phyloP scores from a whole-genome alignment of 2,797 vertebrate species.

The Arctocebus calabarensis region DNA sequence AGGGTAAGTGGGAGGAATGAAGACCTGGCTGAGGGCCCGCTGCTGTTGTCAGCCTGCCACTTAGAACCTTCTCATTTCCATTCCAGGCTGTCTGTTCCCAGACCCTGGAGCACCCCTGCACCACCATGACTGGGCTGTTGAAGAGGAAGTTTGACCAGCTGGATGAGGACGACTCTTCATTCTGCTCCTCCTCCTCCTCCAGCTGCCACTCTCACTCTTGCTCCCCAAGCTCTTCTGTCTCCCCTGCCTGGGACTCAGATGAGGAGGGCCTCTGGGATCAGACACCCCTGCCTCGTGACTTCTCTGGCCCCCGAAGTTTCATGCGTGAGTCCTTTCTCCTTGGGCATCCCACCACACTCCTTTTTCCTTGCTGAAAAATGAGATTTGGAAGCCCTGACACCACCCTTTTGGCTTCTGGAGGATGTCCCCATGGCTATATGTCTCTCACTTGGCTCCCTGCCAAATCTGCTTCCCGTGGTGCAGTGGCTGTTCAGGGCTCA shows the following conservation, averaged over 20 bases:
- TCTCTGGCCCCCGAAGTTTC: conserved; percentile 88
- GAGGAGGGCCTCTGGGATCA: conserved; percentile 93
- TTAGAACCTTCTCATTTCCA: neutral
- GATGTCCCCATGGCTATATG: neutral
- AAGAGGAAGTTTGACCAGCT: conserved; percentile 99
- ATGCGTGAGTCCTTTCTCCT: conserved; percentile 91
- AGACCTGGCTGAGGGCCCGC: neutral
- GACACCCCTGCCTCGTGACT: conserved; percentile 87
- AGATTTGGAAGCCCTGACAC: neutral
- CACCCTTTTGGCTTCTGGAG: neutral
- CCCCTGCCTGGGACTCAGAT: conserved; percentile 93
- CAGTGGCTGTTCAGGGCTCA: neutral
- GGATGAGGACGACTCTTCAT: conserved; percentile 94
- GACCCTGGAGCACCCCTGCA: neutral
- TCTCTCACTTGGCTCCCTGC: neutral
- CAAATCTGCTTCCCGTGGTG: neutral
- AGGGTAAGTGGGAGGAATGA: neutral
- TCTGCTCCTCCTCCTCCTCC: conserved; percentile 92
- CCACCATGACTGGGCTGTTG: conserved; percentile 95
- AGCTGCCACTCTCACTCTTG: conserved; percentile 86
- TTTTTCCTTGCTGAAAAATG: neutral
- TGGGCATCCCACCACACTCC: neutral
- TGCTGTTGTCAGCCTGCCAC: neutral
- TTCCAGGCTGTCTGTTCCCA: conserved; percentile 49
- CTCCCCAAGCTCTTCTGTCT: conserved; percentile 91